Percentiles rank a stretch among this genome's conserved stretches.
These are phyloP conservation scores for Lipotes vexillifer DNA, from an alignment of 2,113 vertebrate species.

Conservation along the genomic window DNA sequence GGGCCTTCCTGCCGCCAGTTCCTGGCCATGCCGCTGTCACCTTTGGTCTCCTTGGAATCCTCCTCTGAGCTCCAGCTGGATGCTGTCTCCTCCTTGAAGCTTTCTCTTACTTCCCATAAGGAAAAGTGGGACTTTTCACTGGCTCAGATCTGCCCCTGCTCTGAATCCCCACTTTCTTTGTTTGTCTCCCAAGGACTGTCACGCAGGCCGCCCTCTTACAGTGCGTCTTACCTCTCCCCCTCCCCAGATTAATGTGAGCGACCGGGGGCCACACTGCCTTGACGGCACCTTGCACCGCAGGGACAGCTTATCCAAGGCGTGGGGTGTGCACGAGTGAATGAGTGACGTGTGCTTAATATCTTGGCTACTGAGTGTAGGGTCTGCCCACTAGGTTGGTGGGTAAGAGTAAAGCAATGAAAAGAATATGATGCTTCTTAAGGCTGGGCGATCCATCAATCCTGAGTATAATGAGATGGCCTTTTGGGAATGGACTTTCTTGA, in stretches of 20 bases:
- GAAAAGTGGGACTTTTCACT: background rate
- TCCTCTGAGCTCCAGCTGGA: background rate
- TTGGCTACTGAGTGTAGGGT: background rate
- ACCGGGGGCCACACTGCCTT: background rate
- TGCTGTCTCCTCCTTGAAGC: background rate
- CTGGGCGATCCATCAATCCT: background rate
- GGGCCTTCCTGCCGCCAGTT: background rate
- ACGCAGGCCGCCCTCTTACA: background rate
- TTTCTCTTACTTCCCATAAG: background rate
- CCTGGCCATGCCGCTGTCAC: background rate
- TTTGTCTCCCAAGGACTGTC: background rate
- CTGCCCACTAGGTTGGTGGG: background rate
- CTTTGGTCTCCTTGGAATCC: background rate
- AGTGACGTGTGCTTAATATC: background rate
- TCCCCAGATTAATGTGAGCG: background rate
- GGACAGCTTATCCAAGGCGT: background rate
- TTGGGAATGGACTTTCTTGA: background rate
- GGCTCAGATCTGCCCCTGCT: background rate
- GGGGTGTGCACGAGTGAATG: background rate
- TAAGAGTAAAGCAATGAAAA: background rate
- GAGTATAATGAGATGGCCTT: background rate
- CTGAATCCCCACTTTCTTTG: background rate
- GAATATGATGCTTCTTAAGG: background rate
- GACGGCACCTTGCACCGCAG: background rate
- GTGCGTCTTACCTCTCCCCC: background rate